Evolutionary conservation across 2,797 vertebrate genomes (phyloP), one percentile per base, ranked within the genome.

Genomic region (Coluber constrictor): DNA sequence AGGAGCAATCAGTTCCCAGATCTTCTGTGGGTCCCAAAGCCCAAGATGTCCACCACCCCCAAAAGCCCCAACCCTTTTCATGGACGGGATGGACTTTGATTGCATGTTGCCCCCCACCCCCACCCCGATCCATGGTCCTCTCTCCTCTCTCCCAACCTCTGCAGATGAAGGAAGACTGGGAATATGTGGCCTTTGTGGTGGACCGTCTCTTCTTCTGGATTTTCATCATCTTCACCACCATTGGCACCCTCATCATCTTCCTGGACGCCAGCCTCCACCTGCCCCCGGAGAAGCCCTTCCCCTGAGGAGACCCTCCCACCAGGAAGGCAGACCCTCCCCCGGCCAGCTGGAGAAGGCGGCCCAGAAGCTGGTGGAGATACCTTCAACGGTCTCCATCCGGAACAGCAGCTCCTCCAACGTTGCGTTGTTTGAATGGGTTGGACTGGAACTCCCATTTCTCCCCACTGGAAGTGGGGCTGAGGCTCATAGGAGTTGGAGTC

Each of bases 121-220:
- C n/a, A 18, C 25, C 12, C 51, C 13, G 5, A 86, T 5, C 51
- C 86, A 56, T 3, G 25, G 27, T 29, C 0, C 13, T 23, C 16
- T 74, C 89, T n/a, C 27, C 25, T 37, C 10, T 43, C 7, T 15
- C 87, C 59, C 83, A 55, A n/a, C 18, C 0, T 86, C 89, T 37
- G 54, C 95, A 98, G 98, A 95, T 98, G 91, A 98, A 96, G 94
- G 97, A 98, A 94, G 98, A 98, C 96, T 98, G 98, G 98, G 98
- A 98, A 96, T 98, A 98, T 1, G 98, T 98, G 13, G 98, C 98
- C 57, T 98, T 98, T 96, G 98, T 98, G 4, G 98, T 98, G 25
- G 98, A 98, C 91, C 97, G 98, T 10, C 98, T 98, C 94, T 98
- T 98, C 95, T 95, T 96, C 60, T 95, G 94, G 94, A 93, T 93